Evolutionary conservation across 1,140 invertebrate species (phyloP), one percentile per base, ranked within the genome.

Genomic region (Drosophila ambigua): DNA sequence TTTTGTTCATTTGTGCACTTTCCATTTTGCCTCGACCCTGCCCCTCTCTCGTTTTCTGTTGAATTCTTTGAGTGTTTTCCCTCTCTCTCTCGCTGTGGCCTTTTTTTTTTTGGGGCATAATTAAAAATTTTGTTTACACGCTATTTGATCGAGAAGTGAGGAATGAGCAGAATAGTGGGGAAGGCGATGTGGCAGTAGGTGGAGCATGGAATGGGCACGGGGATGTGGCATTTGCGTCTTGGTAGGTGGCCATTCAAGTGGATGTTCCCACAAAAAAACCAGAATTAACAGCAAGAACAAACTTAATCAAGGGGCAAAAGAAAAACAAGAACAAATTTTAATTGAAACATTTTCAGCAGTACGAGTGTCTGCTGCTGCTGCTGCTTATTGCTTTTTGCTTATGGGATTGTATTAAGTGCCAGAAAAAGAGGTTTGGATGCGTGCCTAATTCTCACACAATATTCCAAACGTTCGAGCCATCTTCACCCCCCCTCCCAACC

Each of bases 81-180:
- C 31, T 48, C 57, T 11, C 5, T 55, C 24, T 52, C 24, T 39
- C 51, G 1, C 23, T 24, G 0, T 50, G 43, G 35, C 20, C 13
- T 49, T 64, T 28, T 31, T 45, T 31, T 20, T 45, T 50, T 35
- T n/a, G 7, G 45, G 58, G 50, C 75, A 83, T 72, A 84, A 79
- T 84, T 84, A 79, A 73, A 67, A 72, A 72, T 67, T 66, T 69
- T 76, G 73, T 76, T 68, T 74, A 74, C 72, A 48, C 57, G 54
- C 54, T 44, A 55, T 74, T 71, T 52, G 48, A 55, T 57, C 11
- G 9, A 13, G n/a, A 16, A 20, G 26, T 6, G n/a, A 15, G 51
- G 15, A 13, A 39, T 39, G 35, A 39, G 35, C 2, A 0, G 4
- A 39, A 2, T 39, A 39, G 35, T 13, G 11, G 9, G 13, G 35